These are phyloP conservation scores for Lochmaea crataegi DNA, from an alignment of 2,888 invertebrate genomes.

Conservation along the genomic window DNA sequence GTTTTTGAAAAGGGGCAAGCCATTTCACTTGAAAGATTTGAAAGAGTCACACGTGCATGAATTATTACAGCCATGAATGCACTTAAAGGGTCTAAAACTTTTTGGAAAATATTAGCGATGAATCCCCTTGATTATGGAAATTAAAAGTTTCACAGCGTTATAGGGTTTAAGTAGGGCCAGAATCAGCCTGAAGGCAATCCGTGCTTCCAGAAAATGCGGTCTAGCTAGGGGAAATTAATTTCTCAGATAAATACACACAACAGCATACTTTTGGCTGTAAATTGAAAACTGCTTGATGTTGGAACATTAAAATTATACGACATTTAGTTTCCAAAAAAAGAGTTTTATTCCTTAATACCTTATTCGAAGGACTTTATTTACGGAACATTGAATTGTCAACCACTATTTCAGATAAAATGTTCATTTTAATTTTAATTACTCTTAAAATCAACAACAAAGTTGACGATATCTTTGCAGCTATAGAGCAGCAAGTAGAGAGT, in stretches of 20 bases:
- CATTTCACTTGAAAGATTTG: conserved; percentile 16
- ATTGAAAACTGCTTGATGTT: neutral
- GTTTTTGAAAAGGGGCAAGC: conserved; percentile 13
- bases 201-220: conserved; percentile 30
- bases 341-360: too few species aligned
- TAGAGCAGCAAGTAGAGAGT: too few species aligned
- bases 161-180: conserved; percentile 3
- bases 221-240: conserved; percentile 30
- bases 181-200: conserved; percentile 27
- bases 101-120: conserved; percentile 32
- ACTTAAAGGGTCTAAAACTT: conserved; percentile 30
- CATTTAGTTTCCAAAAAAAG: too few species aligned
- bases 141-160: conserved; percentile 31
- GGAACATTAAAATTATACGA: neutral
- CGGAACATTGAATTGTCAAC: too few species aligned
- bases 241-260: conserved; percentile 26
- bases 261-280: conserved; percentile 15
- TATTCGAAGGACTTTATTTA: too few species aligned
- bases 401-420: too few species aligned
- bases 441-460: too few species aligned
- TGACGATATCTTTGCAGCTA: too few species aligned
- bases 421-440: too few species aligned
- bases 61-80: conserved; percentile 28
- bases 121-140: conserved; percentile 42
- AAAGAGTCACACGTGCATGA: conserved; percentile 28